Conservation (phyloP, 2,888 invertebrate genomes). For the Cyclophora albipunctata region DNA sequence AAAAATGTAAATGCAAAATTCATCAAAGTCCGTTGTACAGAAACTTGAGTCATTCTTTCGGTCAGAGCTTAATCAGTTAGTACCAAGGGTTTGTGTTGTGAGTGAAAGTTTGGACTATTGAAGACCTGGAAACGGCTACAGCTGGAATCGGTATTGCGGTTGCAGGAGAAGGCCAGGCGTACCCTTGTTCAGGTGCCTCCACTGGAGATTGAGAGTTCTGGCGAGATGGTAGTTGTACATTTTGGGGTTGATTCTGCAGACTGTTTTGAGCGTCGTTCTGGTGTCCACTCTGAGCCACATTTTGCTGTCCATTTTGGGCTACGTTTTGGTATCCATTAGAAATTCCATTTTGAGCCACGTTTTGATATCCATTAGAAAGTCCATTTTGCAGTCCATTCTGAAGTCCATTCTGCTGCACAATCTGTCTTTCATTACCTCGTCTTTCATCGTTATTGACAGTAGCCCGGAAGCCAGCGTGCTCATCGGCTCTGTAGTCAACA, state of each 20-base stretch:
- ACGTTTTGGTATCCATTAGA: background rate
- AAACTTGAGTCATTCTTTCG: background rate
- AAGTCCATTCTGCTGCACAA: background rate
- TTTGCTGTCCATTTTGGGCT: background rate
- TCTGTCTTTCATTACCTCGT: background rate
- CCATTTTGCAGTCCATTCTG: no score
- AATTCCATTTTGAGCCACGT: background rate
- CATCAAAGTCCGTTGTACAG: conserved; percentile 27
- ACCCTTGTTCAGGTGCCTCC: conserved; percentile 9
- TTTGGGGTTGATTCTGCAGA: background rate
- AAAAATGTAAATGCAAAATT: conserved; percentile 42
- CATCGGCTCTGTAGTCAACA: conserved; percentile 74
- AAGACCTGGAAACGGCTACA: conserved; percentile 45
- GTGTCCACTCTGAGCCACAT: background rate
- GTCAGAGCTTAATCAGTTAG: conserved; percentile 17
- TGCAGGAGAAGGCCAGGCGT: conserved; percentile 25
- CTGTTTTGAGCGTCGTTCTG: background rate
- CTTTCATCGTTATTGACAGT: conserved; percentile 60
- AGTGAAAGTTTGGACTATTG: conserved; percentile 44
- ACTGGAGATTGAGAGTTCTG: conserved; percentile 13
- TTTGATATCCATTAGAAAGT: background rate
- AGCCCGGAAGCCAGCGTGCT: conserved; percentile 70
- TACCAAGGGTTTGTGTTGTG: conserved; percentile 35
- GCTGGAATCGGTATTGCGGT: conserved; percentile 33
- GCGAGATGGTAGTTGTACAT: background rate